These are phyloP conservation scores for Abramis brama DNA, from an alignment of 2,113 vertebrate genomes.

Conservation along the genomic window DNA sequence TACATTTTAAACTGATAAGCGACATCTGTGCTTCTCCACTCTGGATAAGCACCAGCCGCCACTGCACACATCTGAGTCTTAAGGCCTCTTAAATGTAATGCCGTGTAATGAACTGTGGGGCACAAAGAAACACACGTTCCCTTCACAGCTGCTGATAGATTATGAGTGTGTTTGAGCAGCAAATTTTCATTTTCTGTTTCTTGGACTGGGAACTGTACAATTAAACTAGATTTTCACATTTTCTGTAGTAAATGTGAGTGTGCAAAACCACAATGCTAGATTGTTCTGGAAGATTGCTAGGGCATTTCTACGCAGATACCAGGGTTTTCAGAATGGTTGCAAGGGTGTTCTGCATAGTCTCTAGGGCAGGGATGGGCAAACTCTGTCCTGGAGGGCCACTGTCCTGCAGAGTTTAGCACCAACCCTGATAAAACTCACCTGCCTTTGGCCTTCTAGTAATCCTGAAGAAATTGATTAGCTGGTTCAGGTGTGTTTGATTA, in stretches of 20 bases:
- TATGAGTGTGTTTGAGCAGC: conserved; percentile 18
- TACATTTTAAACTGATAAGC: conserved; percentile 26
- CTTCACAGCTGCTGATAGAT: conserved; percentile 15
- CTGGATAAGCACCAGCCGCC: conserved; percentile 18
- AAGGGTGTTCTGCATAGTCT: too few species aligned
- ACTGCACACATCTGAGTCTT: conserved; percentile 25
- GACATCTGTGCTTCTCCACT: conserved; percentile 21
- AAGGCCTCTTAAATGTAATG: conserved; percentile 22
- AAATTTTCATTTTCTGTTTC: neutral
- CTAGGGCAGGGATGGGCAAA: too few species aligned
- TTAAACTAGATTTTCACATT: neutral
- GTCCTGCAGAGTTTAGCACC: neutral
- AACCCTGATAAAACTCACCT: too few species aligned
- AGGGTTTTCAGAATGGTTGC: too few species aligned
- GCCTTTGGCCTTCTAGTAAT: too few species aligned
- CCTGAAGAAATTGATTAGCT: too few species aligned
- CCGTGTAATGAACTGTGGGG: conserved; percentile 27
- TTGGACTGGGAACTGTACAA: neutral
- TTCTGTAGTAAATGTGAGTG: neutral
- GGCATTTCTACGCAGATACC: neutral
- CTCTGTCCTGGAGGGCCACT: neutral
- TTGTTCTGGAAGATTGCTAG: neutral
- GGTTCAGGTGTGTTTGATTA: neutral
- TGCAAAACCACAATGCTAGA: neutral
- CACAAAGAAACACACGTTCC: conserved; percentile 32